A percentile compares a stretch with the other conserved stretches of the same genome.
These are phyloP conservation scores for Eulemur coronatus DNA, from an alignment of 2,797 vertebrate genomes.

Conservation along the genomic window DNA sequence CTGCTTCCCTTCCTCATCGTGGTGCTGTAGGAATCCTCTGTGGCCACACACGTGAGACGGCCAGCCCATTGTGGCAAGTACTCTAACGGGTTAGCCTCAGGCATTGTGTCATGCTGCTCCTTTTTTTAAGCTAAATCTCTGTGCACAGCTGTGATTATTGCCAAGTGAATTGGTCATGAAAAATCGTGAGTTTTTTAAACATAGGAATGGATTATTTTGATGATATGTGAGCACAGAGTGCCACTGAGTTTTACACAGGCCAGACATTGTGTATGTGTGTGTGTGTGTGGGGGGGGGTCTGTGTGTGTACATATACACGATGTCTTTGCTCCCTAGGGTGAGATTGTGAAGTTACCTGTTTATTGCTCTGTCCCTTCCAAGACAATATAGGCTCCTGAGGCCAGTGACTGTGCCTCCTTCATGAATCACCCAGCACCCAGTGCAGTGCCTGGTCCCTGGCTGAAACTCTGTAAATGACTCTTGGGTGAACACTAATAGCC, in stretches of 20 bases:
- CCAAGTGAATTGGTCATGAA: neutral
- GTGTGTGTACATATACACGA: no score
- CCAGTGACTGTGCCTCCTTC: no score
- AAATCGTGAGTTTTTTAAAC: neutral
- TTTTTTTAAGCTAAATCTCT: conserved; percentile 12
- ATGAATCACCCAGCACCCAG: neutral
- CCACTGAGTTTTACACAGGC: neutral
- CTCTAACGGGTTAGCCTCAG: neutral
- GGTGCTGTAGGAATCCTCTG: neutral
- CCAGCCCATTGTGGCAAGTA: neutral
- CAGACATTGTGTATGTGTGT: neutral
- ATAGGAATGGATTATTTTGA: neutral
- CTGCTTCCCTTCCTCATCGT: neutral
- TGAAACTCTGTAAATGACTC: neutral
- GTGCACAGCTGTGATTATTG: neutral
- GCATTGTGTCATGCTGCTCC: neutral
- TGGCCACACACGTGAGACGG: neutral
- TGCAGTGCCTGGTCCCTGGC: neutral
- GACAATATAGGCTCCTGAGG: neutral
- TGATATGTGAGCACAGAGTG: neutral
- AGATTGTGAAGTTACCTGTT: neutral
- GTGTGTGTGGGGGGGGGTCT: neutral
- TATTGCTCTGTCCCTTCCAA: neutral
- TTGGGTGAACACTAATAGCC: neutral
- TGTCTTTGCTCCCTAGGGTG: neutral